A percentile compares a stretch with the other conserved stretches of the same genome.
Conservation (phyloP, 2,113 vertebrate genomes). For the Mustela lutreola region DNA sequence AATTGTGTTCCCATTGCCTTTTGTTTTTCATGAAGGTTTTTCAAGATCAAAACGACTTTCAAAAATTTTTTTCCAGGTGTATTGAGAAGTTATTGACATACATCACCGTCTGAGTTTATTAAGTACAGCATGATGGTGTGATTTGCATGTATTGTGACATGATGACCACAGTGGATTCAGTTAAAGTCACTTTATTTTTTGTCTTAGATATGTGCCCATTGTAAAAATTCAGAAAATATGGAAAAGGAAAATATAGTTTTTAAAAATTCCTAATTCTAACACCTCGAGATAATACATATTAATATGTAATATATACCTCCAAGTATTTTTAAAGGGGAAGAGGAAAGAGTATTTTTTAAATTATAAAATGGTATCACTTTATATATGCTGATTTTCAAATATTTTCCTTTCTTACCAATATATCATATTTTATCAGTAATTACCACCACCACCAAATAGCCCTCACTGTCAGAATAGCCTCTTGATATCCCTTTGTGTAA, state of each 20-base stretch:
- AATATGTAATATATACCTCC: background rate
- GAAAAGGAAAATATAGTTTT: background rate
- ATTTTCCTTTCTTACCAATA: conserved; percentile 1
- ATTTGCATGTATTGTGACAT: background rate
- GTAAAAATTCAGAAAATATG: background rate
- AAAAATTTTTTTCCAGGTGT: background rate
- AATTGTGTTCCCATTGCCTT: background rate
- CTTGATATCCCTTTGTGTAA: background rate
- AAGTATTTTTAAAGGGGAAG: background rate
- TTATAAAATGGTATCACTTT: background rate
- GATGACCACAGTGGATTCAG: background rate
- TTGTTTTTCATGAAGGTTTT: background rate
- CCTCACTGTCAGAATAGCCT: background rate
- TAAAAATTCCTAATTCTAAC: background rate
- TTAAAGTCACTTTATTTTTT: conserved; percentile 30
- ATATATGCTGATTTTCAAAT: conserved; percentile 15
- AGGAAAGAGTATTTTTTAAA: conserved; percentile 19
- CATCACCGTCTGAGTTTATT: background rate
- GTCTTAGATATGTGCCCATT: background rate
- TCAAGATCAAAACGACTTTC: conserved; percentile 26
- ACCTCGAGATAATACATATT: conserved; percentile 12
- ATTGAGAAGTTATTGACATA: background rate
- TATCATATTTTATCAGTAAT: background rate
- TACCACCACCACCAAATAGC: background rate
- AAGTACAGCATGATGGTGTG: background rate